Conservation (phyloP, 2,888 invertebrate genomes). For the Ennomos erosarius region DNA sequence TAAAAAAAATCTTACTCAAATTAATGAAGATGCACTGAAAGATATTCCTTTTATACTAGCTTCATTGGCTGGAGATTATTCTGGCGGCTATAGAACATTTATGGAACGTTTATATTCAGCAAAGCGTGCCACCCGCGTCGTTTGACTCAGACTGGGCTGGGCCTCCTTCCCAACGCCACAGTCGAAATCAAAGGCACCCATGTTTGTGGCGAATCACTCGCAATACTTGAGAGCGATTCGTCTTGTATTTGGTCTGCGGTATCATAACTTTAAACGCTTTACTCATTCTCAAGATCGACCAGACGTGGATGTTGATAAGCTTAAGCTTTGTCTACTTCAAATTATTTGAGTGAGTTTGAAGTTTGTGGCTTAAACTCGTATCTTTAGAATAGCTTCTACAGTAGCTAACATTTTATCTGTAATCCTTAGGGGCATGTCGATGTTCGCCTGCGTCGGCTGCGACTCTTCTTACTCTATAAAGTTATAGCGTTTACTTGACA, state of each 20-base stretch:
- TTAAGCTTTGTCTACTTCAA: constrained; percentile 37
- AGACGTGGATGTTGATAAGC: constrained; percentile 41
- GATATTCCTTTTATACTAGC: constrained; percentile 43
- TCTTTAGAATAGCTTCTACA: constrained; percentile 54
- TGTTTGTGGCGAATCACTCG: constrained; percentile 53
- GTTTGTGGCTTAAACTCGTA: constrained; percentile 55
- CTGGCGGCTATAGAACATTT: constrained; percentile 61
- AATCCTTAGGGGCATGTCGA: constrained; percentile 60
- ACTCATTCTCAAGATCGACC: constrained; percentile 33
- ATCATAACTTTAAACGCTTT: no score
- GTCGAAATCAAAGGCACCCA: constrained; percentile 64
- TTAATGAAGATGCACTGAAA: background rate
- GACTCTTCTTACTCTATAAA: constrained; percentile 50
- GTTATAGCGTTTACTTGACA: constrained; percentile 57
- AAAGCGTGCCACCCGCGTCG: constrained; percentile 76
- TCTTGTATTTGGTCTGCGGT: no score
- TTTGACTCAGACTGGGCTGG: constrained; percentile 47
- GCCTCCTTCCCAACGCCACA: constrained; percentile 45
- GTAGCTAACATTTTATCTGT: constrained; percentile 66
- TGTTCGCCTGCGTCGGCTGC: constrained; percentile 42
- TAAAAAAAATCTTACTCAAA: constrained; percentile 5
- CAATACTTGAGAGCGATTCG: constrained; percentile 42
- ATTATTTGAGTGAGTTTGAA: constrained; percentile 35
- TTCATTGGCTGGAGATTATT: constrained; percentile 43
- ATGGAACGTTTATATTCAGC: constrained; percentile 74